These are phyloP conservation scores for Ferrisia virgata DNA, from an alignment of 2,888 invertebrate genomes.

Conservation along the genomic window DNA sequence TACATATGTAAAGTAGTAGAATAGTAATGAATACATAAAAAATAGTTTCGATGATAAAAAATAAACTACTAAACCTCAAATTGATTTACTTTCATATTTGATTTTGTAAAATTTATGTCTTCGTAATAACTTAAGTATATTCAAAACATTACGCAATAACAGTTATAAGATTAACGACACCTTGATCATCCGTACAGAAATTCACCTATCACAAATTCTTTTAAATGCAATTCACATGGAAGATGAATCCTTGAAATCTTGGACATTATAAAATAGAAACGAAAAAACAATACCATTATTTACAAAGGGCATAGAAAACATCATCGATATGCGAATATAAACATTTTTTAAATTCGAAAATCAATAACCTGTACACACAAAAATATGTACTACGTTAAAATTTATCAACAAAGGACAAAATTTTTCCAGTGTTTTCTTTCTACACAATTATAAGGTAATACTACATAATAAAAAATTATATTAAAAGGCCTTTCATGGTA, in stretches of 20 bases:
- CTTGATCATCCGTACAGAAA: background rate
- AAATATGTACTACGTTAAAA: constrained; percentile 8
- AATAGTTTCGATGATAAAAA: background rate
- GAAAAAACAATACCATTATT: too few relatives aligned
- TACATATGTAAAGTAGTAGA: too few relatives aligned
- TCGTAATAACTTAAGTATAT: too few relatives aligned
- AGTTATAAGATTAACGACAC: background rate
- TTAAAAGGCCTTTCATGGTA: constrained; percentile 20
- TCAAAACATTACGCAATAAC: too few relatives aligned
- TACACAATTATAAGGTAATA: background rate
- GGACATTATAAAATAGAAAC: too few relatives aligned
- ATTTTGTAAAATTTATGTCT: background rate
- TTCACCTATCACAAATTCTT: background rate
- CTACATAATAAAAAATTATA: background rate
- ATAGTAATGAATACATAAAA: too few relatives aligned
- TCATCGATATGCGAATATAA: background rate
- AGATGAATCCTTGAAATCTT: too few relatives aligned
- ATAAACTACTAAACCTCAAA: background rate
- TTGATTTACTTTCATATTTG: background rate
- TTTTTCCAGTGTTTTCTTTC: background rate
- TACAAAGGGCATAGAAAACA: background rate
- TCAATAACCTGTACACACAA: background rate
- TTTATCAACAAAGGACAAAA: background rate
- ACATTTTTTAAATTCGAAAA: background rate
- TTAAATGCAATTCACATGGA: background rate